Evolutionary conservation across 2,797 vertebrate species (phyloP).

Genomic region (Tachyglossus aculeatus): DNA sequence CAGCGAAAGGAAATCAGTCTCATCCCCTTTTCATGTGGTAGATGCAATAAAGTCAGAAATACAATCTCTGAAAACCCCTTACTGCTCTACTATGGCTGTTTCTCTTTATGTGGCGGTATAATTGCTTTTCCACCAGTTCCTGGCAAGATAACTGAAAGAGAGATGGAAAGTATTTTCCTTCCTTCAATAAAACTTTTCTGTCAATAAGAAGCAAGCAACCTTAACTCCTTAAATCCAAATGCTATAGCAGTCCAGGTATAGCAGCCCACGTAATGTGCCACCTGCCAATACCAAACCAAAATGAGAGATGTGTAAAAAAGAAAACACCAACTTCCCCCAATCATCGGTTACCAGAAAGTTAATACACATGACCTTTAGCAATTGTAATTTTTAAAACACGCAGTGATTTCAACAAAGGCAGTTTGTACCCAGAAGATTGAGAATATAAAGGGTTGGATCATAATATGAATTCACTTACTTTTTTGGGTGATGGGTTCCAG

Average conservation of each 20-base stretch:
- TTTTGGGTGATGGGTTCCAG: slow-evolving; percentile 81
- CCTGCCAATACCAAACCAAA: slow-evolving; percentile 4
- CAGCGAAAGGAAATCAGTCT: slow-evolving; percentile 45
- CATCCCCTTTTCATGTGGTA: slow-evolving; percentile 52
- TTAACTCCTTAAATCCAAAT: slow-evolving; percentile 59
- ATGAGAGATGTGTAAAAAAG: slow-evolving; percentile 8
- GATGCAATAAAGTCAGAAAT: slow-evolving; percentile 68
- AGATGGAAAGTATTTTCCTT: slow-evolving; percentile 72
- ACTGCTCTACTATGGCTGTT: slow-evolving; percentile 52
- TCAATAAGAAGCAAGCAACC: slow-evolving; percentile 41
- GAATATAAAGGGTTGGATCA: slow-evolving; percentile 1
- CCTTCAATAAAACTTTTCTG: slow-evolving; percentile 69
- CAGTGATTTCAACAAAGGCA: background rate
- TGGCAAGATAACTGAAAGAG: slow-evolving; percentile 76
- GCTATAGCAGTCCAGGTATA: slow-evolving; percentile 14
- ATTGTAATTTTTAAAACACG: slow-evolving; percentile 18
- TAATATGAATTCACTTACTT: slow-evolving; percentile 78
- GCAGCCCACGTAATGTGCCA: slow-evolving; percentile 18
- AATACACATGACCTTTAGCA: background rate
- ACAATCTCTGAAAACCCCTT: slow-evolving; percentile 65
- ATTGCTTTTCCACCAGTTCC: slow-evolving; percentile 72
- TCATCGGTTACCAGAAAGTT: slow-evolving; percentile 12
- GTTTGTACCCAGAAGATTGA: slow-evolving; percentile 19
- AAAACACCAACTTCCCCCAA: slow-evolving; percentile 2
- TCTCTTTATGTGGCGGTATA: slow-evolving; percentile 66